Conservation (phyloP, 2,797 vertebrate species). For the Platyrinchus mystaceus region DNA sequence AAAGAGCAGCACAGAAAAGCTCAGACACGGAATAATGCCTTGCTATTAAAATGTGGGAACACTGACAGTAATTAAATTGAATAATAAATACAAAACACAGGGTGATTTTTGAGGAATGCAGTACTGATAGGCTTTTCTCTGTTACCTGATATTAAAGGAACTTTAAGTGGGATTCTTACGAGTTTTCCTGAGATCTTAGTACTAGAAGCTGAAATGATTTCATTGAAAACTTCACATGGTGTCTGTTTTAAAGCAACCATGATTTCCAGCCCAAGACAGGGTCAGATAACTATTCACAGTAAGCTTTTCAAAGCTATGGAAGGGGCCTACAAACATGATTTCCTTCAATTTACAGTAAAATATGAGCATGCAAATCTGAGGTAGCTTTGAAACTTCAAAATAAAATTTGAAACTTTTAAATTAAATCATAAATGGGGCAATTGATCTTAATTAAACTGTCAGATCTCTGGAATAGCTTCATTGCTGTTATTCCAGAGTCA, state of each 20-base stretch:
- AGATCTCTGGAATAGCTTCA: neutral
- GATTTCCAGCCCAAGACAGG: neutral
- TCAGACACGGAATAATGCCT: neutral
- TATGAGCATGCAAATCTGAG: neutral
- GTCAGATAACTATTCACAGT: neutral
- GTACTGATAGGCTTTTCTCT: neutral
- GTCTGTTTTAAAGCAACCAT: neutral
- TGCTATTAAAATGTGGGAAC: neutral
- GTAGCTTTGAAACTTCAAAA: slow-evolving; percentile 7
- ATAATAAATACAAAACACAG: neutral
- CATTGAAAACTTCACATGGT: neutral
- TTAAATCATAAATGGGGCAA: neutral
- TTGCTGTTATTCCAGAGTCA: neutral
- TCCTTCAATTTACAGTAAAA: neutral
- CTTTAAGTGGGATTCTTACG: neutral
- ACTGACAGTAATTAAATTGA: neutral
- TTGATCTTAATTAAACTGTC: neutral
- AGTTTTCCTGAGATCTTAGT: neutral
- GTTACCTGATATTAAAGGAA: neutral
- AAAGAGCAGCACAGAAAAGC: slow-evolving; percentile 19
- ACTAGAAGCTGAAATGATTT: neutral
- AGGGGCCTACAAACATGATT: neutral
- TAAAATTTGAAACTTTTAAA: neutral
- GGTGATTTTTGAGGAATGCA: neutral
- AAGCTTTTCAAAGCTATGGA: neutral